Evolutionary conservation across 2,888 invertebrate genomes (phyloP), one percentile per base, ranked within the genome.

Genomic region (Busseola fusca): DNA sequence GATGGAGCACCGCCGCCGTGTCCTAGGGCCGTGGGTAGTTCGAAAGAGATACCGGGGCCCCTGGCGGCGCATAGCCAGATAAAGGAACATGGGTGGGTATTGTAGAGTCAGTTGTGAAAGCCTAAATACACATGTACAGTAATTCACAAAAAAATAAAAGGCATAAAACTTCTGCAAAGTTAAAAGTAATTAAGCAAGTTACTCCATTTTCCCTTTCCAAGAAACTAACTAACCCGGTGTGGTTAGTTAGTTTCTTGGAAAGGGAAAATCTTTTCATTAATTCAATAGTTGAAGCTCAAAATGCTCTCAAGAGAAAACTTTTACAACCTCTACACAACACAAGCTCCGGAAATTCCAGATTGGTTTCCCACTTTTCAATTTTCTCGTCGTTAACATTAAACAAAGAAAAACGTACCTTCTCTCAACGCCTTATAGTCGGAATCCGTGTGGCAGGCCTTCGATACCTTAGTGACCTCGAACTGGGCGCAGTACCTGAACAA

Each of bases 401-500:
- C 56, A 80, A 69, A 40, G 10, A 1, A 83, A 84, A 83, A 82
- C 91, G 89, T 95, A 97, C 98, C 98, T 96, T 98, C 98, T 89
- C 97, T 96, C 82, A 98, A 93, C 5, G 97, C 92, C 80, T 97
- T 97, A 89, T 97, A 98, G 76, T 96, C 97, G 18, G 97, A 96
- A 88, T 98, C 97, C 87, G 97, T 96, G 90, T 97, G 97, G 91
- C 98, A 98, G 12, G 97, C 97, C 89, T 98, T 98, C 48, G 98
- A 97, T 18, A 98, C 97, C 93, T 98, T 98, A 80, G 97, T 96
- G 69, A 98, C 97, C 91, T 98, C 97, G 89, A 98, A 98, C 89
- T 97, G 97, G 5, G 98, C 97, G 92, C 98, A 98, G 92, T 98
- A 98, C 91, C 98, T 98, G 97, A 52, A 97, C 86, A 88, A 85